Conservation (phyloP, 2,113 vertebrate genomes). For the Oostethus manadensis region DNA sequence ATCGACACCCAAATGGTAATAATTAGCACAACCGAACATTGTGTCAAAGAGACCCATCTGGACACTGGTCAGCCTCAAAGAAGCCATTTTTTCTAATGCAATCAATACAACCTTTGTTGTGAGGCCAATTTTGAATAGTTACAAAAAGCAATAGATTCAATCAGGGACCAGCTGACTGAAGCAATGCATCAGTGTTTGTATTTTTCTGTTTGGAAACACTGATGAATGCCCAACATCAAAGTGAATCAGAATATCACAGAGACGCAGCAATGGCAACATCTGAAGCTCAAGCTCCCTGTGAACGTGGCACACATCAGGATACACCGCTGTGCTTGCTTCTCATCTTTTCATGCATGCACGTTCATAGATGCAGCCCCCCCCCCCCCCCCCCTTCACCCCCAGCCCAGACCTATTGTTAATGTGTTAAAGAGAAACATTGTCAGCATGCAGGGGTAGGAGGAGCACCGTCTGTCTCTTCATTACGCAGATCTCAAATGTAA, state of each 20-base stretch:
- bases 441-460: conserved; percentile 34
- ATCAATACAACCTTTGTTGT: conserved; percentile 59
- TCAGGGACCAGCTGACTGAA: conserved; percentile 62
- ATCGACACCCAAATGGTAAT: conserved; percentile 38
- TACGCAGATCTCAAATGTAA: conserved; percentile 33
- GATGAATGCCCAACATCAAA: conserved; percentile 57
- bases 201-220: conserved; percentile 32
- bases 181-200: conserved; percentile 25
- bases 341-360: conserved; percentile 5
- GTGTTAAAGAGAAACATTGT: conserved; percentile 23
- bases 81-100: conserved; percentile 41
- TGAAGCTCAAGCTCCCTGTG: conserved; percentile 35
- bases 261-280: conserved; percentile 45
- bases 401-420: conserved; percentile 11
- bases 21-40: conserved; percentile 24
- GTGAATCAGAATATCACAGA: conserved; percentile 57
- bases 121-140: conserved; percentile 66
- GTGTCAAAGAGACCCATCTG: conserved; percentile 58
- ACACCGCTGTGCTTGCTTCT: neutral
- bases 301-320: conserved; percentile 25
- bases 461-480: conserved; percentile 53
- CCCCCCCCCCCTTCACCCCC: neutral
- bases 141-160: conserved; percentile 67
- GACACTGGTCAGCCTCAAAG: conserved; percentile 47
- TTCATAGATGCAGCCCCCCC: neutral